phyloP scores from a whole-genome alignment of 2,113 vertebrate genomes.

The Paralichthys olivaceus region DNA sequence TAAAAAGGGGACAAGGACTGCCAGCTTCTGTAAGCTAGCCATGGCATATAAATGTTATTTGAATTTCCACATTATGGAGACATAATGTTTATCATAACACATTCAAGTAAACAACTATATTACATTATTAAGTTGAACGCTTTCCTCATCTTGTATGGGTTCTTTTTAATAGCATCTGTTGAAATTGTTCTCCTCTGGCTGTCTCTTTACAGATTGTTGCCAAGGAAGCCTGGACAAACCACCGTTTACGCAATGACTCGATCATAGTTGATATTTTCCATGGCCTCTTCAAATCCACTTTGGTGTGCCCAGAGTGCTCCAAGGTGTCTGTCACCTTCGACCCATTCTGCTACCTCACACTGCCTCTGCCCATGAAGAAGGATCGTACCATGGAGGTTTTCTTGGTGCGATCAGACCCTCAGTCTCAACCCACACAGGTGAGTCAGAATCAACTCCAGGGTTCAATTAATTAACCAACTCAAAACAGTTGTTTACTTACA shows the following conservation, averaged over 20 bases:
- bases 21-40: neutral
- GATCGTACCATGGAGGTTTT: constrained; percentile 92
- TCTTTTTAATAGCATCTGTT: neutral
- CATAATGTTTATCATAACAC: too few species aligned
- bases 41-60: neutral
- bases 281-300: constrained; percentile 92
- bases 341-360: constrained; percentile 93
- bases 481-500: neutral
- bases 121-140: neutral
- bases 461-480: neutral
- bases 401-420: constrained; percentile 89
- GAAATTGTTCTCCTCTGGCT: neutral
- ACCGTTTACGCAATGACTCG: constrained; percentile 90
- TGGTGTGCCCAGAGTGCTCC: constrained; percentile 91
- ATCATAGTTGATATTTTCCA: constrained; percentile 94
- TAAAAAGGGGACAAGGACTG: neutral
- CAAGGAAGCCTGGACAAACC: constrained; percentile 92
- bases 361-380: constrained; percentile 92
- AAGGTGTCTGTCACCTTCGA: constrained; percentile 94
- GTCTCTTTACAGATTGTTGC: constrained; percentile 85
- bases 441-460: constrained; percentile 31
- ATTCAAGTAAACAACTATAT: too few species aligned
- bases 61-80: neutral
- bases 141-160: neutral
- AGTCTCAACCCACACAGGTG: constrained; percentile 91